Base-by-base conservation (phyloP, 2,888 invertebrate genomes). In the Ischnura elegans region DNA sequence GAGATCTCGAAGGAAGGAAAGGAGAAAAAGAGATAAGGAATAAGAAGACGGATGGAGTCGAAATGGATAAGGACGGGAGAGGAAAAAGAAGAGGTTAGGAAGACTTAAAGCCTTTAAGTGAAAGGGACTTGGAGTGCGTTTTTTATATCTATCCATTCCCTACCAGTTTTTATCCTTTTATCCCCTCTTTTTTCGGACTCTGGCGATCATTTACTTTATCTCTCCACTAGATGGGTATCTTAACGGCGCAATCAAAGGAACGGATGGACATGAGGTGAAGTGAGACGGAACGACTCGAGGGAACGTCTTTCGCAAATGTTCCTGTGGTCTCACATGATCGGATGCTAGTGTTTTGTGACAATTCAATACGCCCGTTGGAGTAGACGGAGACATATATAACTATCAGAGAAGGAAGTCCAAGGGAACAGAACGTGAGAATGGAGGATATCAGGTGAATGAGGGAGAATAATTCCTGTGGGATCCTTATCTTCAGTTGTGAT, bases 241-340 rank as follows among this genome's bases (percentile, higher is more conserved):
- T 76, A 76, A 76, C 66, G 66, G 66, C 29, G 66, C 66, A 76
- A 76, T 76, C 66, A 76, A 76, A 76, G 66, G 66, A 76, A 29
- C 66, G 36, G 29, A 76, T 76, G 66, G 66, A 76, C 66, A 36
- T 16, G 66, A 36, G 66, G 29, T 76, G 66, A 25, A 76, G n/a
- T n/a, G n/a, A n/a, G n/a, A 36, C 25, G 29, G 66, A 76, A 76
- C 29, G 66, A 76, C 66, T 36, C 25, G n/a, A n/a, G n/a, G n/a
- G n/a, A n/a, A 36, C 29, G 66, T 76, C 66, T 29, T 29, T 76
- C 66, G 16, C 66, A 76, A 76, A 76, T 76, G 66, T 76, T 29
- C 66, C 29, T 76, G 66, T 6, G 66, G 66, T 29, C 8, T 76
- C 6, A 76, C 66, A 76, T 36, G 66, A 29, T 76, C 66, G 66